Evolutionary conservation across 2,113 vertebrate species (phyloP).

Genomic region (Pelecanoides urinatrix): DNA sequence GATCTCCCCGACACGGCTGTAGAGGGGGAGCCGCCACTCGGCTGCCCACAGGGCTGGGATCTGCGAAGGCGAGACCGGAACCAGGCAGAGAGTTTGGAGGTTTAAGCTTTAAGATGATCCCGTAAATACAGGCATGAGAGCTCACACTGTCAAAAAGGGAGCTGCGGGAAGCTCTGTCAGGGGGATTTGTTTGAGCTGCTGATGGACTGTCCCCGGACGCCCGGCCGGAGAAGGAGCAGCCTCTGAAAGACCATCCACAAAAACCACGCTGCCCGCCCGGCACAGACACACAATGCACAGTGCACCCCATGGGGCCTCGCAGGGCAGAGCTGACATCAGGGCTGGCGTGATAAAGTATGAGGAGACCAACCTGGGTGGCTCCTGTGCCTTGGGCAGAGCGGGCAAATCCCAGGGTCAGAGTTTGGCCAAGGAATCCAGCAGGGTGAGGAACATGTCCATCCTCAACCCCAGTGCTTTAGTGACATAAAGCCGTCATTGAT

Average conservation of each 20-base stretch:
- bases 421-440: not conserved
- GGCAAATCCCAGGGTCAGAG: not conserved
- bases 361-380: not conserved
- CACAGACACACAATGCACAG: not conserved
- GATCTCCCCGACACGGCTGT: too few species aligned
- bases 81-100: not conserved
- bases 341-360: not conserved
- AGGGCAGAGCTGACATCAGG: not conserved
- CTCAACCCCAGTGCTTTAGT: not conserved
- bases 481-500: slow-evolving; percentile 17
- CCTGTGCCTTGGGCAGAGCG: not conserved
- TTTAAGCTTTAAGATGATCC: not conserved
- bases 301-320: not conserved
- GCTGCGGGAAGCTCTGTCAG: fast-evolving
- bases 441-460: not conserved
- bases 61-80: not conserved
- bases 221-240: not conserved
- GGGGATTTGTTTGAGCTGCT: not conserved
- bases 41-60: not conserved
- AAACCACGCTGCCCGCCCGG: not conserved
- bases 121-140: fast-evolving
- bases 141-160: not conserved
- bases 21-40: not conserved
- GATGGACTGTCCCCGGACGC: not conserved
- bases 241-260: not conserved